Evolutionary conservation across 1,140 invertebrate species (phyloP), one percentile per base, ranked within the genome.

Genomic region (Homalodisca vitripennis): DNA sequence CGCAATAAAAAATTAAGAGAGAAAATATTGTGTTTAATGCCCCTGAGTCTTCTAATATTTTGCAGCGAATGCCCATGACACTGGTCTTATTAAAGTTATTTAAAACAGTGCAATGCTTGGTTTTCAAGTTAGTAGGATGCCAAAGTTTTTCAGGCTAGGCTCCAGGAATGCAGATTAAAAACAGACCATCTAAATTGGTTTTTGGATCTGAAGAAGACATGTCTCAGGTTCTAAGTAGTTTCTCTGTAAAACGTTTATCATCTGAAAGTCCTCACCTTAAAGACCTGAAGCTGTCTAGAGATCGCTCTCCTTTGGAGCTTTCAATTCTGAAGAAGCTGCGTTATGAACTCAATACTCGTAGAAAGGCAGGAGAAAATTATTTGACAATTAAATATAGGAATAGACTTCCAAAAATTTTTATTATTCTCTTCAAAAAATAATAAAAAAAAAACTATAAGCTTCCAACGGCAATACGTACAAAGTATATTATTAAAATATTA

Each of bases 301-400:
- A 64, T 20, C 62, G 62, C 2, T 14, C 62, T n/a, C 30, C 30
- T 22, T 14, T 14, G 2, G 62, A 64, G 31, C 17, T 64, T 20
- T 6, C 6, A 13, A 2, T n/a, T 3, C 22, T 32, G 30, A 64
- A 64, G 20, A 6, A 34, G 12, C 62, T 64, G 14, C 62, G 62
- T 64, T 1, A 20, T 3, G 62, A 64, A 34, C 62, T 64, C 3
- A 22, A 31, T 64, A 12, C 62, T 1, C 27, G 27, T 31, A 3
- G 31, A 24, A 17, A 32, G 30, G 62, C 30, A 26, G 57, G 57
- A 29, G 57, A 34, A 64, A 64, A 32, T 2, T 10, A 64, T 20
- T 13, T 64, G 3, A 64, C 62, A 6, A 64, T 64, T 46, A 64
- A 64, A 34, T 64, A 64, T 31, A 64, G 62, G 62, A 64, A 46